Conservation (phyloP, 2,113 vertebrate genomes). For the Xenus cinereus region DNA sequence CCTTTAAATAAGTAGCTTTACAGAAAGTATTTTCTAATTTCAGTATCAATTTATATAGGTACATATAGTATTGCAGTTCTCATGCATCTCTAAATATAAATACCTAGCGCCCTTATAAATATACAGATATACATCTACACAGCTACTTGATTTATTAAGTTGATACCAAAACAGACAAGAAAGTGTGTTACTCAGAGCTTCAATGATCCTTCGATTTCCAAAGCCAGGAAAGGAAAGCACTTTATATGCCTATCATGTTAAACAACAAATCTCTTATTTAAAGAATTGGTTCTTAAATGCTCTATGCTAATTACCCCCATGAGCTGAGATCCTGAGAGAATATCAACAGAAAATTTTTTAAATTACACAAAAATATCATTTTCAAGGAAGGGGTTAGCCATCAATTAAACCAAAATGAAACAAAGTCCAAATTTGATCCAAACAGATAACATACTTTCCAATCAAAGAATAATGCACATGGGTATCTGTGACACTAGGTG, state of each 20-base stretch:
- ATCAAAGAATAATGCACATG: neutral
- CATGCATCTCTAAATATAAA: neutral
- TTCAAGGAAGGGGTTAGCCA: neutral
- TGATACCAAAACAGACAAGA: neutral
- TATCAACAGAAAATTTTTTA: neutral
- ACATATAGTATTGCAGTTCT: neutral
- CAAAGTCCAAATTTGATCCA: neutral
- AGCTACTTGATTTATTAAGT: neutral
- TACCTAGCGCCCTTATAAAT: rapidly evolving
- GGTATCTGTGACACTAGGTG: neutral
- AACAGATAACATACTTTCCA: neutral
- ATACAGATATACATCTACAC: neutral
- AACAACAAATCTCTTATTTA: neutral
- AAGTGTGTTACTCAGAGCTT: neutral
- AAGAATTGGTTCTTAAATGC: neutral
- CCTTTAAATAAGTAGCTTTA: neutral
- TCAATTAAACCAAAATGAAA: neutral
- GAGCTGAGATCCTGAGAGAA: neutral
- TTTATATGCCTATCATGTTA: neutral
- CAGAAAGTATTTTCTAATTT: neutral
- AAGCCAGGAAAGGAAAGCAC: neutral
- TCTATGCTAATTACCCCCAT: neutral
- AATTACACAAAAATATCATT: neutral
- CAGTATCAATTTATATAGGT: neutral
- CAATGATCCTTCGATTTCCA: neutral